Conservation (phyloP, 2,113 vertebrate species). For the Nibea coibor region DNA sequence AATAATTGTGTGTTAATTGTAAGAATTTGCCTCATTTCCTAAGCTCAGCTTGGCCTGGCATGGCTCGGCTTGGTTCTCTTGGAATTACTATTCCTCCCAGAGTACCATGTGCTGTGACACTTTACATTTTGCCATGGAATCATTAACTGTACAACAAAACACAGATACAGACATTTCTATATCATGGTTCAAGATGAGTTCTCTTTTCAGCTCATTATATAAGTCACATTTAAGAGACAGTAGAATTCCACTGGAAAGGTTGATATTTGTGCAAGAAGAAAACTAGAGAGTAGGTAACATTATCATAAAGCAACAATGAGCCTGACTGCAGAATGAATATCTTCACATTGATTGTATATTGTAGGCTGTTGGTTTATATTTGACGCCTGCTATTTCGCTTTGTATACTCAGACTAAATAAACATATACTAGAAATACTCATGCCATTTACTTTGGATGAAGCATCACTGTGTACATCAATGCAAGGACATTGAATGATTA, state of each 20-base stretch:
- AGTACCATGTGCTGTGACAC: neutral
- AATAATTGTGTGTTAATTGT: neutral
- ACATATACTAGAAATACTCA: neutral
- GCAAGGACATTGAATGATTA: neutral
- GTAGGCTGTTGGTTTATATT: neutral
- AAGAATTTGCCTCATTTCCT: neutral
- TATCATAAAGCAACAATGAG: slow-evolving; percentile 38
- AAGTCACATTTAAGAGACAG: slow-evolving; percentile 49
- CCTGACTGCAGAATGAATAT: neutral
- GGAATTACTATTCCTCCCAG: slow-evolving; percentile 12
- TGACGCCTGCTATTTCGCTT: neutral
- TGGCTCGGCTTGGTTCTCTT: neutral
- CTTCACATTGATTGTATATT: slow-evolving; percentile 4
- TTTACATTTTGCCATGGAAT: neutral
- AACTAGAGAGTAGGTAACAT: slow-evolving; percentile 1
- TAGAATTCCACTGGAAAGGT: slow-evolving; percentile 29
- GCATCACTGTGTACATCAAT: slow-evolving; percentile 1
- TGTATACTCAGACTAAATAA: neutral
- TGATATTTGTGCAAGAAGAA: slow-evolving; percentile 32
- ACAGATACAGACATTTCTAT: slow-evolving; percentile 36
- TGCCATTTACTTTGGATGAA: neutral
- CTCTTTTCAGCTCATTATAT: slow-evolving; percentile 33
- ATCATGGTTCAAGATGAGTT: slow-evolving; percentile 7
- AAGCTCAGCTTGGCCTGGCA: too few relatives aligned
- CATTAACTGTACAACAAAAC: slow-evolving; percentile 48